Conservation (phyloP, 2,113 vertebrate species). For the Eudyptes chrysolophus region DNA sequence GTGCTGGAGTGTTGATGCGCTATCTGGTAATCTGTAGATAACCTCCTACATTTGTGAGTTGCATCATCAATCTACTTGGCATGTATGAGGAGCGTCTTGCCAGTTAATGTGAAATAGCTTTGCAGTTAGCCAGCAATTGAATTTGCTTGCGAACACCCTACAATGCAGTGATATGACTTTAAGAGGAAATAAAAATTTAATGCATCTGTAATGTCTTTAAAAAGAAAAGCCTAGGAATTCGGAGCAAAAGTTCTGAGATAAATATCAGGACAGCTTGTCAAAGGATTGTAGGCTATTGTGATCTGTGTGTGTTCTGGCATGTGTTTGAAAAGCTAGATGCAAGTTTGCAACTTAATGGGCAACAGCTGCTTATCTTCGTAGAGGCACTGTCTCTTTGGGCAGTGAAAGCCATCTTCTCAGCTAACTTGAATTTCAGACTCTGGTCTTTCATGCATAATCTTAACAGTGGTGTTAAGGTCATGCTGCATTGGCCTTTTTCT, state of each 20-base stretch:
- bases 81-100: background rate
- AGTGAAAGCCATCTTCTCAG: background rate
- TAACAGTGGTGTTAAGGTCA: background rate
- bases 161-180: background rate
- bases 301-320: background rate
- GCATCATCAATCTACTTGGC: background rate
- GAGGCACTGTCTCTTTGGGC: background rate
- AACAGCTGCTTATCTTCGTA: background rate
- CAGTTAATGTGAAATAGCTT: background rate
- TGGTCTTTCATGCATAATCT: background rate
- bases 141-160: background rate
- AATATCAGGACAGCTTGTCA: background rate
- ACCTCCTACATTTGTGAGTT: background rate
- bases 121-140: background rate
- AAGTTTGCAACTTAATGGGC: background rate
- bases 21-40: background rate
- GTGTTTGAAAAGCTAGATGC: background rate
- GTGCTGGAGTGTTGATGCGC: background rate
- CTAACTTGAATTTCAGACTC: background rate
- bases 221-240: background rate
- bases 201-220: background rate
- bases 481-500: background rate
- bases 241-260: background rate
- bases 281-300: background rate
- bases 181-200: background rate